These are phyloP conservation scores for Protosalanx chinensis DNA, from an alignment of 2,797 vertebrate species.

Conservation along the genomic window DNA sequence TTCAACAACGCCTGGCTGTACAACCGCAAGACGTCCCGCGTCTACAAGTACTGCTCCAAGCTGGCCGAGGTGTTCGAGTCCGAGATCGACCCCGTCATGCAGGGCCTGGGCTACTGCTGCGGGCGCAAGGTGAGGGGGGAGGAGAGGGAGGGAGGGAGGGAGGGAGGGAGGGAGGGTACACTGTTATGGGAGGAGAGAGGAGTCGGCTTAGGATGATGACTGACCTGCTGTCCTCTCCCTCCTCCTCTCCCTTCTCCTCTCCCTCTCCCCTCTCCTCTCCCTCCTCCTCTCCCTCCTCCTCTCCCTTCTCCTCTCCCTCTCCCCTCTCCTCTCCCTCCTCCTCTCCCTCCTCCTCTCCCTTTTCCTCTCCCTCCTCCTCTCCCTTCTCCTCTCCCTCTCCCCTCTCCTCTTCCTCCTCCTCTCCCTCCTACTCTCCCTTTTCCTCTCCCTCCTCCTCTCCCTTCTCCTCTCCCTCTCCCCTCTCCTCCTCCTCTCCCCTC, in stretches of 20 bases:
- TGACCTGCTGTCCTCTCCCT: too few relatives aligned
- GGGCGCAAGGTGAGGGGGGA: conserved; percentile 85
- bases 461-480: conserved; percentile 30
- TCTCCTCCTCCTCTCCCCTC: too few relatives aligned
- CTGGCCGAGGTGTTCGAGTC: conserved; percentile 96
- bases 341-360: too few relatives aligned
- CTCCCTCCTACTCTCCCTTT: too few relatives aligned
- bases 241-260: too few relatives aligned
- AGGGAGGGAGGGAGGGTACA: background rate
- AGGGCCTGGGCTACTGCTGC: conserved; percentile 94
- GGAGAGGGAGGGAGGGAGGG: background rate
- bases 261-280: too few relatives aligned
- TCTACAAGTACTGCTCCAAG: conserved; percentile 98
- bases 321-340: conserved; percentile 32
- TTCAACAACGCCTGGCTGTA: conserved; percentile 99
- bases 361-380: conserved; percentile 34
- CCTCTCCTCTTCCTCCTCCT: too few relatives aligned
- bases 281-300: too few relatives aligned
- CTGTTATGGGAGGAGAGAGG: background rate
- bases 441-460: too few relatives aligned
- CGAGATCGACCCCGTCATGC: conserved; percentile 98
- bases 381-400: conserved; percentile 25
- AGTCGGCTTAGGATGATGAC: too few relatives aligned
- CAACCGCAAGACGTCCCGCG: conserved; percentile 96
- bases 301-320: background rate